Evolutionary conservation across 1,140 invertebrate genomes (phyloP).

Genomic region (Chironomus tepperi): DNA sequence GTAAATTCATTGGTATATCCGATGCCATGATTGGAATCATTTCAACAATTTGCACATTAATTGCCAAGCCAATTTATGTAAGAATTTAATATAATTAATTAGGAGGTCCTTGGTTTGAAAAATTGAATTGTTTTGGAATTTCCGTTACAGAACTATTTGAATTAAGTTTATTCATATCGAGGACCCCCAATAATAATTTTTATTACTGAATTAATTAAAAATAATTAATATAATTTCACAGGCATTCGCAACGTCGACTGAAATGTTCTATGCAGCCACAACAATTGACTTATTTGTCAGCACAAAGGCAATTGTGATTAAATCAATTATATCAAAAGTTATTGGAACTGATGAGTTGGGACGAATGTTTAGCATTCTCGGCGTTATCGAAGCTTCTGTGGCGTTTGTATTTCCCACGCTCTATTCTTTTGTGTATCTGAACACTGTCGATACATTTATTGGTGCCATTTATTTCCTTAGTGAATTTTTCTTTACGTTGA

Average conservation of each 20-base stretch:
- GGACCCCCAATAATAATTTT: too few species aligned
- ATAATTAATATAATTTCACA: constrained; percentile 26
- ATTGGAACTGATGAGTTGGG: constrained; percentile 37
- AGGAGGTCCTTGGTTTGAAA: too few species aligned
- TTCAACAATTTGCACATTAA: constrained; percentile 33
- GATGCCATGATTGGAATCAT: constrained; percentile 36
- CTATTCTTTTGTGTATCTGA: constrained; percentile 34
- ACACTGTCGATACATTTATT: constrained; percentile 34
- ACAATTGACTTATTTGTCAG: constrained; percentile 37
- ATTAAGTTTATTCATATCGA: too few species aligned
- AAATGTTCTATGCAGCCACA: constrained; percentile 34
- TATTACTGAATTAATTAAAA: constrained; percentile 1
- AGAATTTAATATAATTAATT: constrained; percentile 28
- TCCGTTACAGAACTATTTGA: too few species aligned
- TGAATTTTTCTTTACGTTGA: constrained; percentile 37
- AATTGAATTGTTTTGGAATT: too few species aligned
- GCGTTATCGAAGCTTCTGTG: constrained; percentile 36
- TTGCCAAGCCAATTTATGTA: constrained; percentile 34
- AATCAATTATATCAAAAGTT: constrained; percentile 37
- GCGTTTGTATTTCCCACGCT: constrained; percentile 37
- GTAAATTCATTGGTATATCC: constrained; percentile 36
- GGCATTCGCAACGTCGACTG: constrained; percentile 33
- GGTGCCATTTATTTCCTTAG: constrained; percentile 37
- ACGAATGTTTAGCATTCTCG: constrained; percentile 39
- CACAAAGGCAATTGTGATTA: constrained; percentile 37